Evolutionary conservation across 30 jellyfish, hydroid and myxozoan species (phyloP).

Genomic region (Hydra vulgaris): DNA sequence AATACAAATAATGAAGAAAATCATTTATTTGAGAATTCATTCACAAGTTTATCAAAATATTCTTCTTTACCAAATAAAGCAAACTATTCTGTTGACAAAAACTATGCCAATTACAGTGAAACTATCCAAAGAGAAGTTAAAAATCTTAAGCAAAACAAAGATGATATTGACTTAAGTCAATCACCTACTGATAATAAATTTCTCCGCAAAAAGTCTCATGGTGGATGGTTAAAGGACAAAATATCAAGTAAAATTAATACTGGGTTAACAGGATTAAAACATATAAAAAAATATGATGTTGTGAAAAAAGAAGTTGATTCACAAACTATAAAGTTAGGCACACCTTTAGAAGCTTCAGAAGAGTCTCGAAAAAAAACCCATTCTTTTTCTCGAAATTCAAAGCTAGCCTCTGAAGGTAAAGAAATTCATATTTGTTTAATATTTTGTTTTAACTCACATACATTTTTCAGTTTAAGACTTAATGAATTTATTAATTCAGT

Average conservation of each 20-base stretch:
- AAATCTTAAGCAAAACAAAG: neutral
- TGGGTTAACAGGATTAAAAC: constrained; percentile 32
- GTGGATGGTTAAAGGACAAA: constrained; percentile 62
- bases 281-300: constrained; percentile 10
- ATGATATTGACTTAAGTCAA: constrained; percentile 37
- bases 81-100: constrained; percentile 1
- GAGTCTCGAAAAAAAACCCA: constrained; percentile 12
- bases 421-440: neutral
- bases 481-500: no score
- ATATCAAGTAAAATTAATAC: constrained; percentile 33
- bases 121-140: constrained; percentile 14
- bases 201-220: constrained; percentile 58
- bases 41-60: neutral
- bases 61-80: neutral
- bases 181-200: constrained; percentile 38
- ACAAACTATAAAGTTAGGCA: constrained; percentile 4
- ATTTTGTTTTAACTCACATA: no score
- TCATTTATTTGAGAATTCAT: constrained; percentile 11
- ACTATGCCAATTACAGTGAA: constrained; percentile 18
- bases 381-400: neutral
- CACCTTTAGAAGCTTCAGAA: constrained; percentile 35
- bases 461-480: no score
- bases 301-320: constrained; percentile 5
- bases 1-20: neutral
- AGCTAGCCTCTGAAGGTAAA: neutral